Evolutionary conservation across 2,113 vertebrate species (phyloP).

Genomic region (Butorides virescens): DNA sequence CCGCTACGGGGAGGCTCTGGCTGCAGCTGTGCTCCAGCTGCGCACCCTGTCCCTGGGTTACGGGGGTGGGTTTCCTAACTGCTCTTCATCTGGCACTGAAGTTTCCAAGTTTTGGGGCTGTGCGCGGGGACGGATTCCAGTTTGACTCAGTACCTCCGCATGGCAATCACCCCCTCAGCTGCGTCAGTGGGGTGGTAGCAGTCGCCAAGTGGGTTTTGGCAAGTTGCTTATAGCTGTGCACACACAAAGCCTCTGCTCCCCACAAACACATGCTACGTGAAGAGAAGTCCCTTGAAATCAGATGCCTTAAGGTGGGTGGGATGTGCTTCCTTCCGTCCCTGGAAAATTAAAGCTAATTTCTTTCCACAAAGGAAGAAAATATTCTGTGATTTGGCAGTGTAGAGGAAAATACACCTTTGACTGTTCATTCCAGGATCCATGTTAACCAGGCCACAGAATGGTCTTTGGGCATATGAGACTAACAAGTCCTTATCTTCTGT

Average conservation of each 20-base stretch:
- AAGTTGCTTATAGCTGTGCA: neutral
- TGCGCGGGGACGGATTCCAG: neutral
- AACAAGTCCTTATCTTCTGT: neutral
- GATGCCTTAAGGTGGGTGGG: neutral
- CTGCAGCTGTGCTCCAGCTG: neutral
- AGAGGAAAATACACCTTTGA: neutral
- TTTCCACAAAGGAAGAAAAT: neutral
- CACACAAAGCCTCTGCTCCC: neutral
- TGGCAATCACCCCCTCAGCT: neutral
- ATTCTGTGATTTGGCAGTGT: neutral
- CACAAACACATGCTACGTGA: neutral
- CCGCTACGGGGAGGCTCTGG: rapidly evolving
- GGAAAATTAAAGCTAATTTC: neutral
- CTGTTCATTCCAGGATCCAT: neutral
- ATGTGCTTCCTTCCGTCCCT: neutral
- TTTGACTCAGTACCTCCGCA: neutral
- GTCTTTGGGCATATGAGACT: neutral
- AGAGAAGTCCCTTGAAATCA: slow-evolving; percentile 22
- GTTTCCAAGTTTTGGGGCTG: neutral
- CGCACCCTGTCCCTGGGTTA: neutral
- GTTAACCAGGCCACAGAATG: neutral
- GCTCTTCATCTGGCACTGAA: neutral
- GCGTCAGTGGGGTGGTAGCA: neutral
- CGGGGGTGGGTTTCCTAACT: neutral
- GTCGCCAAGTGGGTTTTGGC: neutral